Evolutionary conservation across 2,797 vertebrate species (phyloP), one percentile per base, ranked within the genome.

Genomic region (Molothrus aeneus): DNA sequence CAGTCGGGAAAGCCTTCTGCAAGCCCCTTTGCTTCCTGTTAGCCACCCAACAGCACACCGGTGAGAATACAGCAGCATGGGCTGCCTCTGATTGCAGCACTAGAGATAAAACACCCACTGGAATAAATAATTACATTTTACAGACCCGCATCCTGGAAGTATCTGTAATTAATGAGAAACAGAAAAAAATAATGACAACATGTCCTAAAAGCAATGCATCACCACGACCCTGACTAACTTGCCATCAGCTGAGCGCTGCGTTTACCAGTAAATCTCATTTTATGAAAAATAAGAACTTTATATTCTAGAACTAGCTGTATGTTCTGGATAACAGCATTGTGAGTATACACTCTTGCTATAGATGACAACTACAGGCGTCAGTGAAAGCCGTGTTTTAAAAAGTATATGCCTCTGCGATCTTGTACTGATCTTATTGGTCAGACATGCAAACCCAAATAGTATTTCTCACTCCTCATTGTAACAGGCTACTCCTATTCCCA

Each of bases 121-220:
- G 56, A 70, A 88, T 51, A 86, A 86, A 74, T 77, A 88, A 93
- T 79, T 53, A 36, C 59, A 56, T 86, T 81, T 60, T 70, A 92
- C 83, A 85, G 84, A 81, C 45, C 53, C 64, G 80, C 83, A 80
- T 92, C 80, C 90, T 93, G 74, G 64, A 90, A 88, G 61, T 54
- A 82, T 64, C 84, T 4, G 24, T 64, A 82, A 80, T 84, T 92
- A 72, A 93, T 29, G 66, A 63, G 47, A 94, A 95, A 70, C 43
- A 86, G 78, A 63, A 88, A 86, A 69, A 69, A 8, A 8, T 19
- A 1, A 81, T 73, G 70, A 93, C 93, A 93, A 71, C 77, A 57
- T 25, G 38, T 32, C 63, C 50, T 63, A 71, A 90, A 92, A 63
- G 51, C 60, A 66, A 68, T 19, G 50, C 53, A 88, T 73, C 70